A percentile compares a stretch with the other conserved stretches of the same genome.
These are phyloP conservation scores for Agonum fuliginosum DNA, from an alignment of 2,888 invertebrate species.

Conservation along the genomic window DNA sequence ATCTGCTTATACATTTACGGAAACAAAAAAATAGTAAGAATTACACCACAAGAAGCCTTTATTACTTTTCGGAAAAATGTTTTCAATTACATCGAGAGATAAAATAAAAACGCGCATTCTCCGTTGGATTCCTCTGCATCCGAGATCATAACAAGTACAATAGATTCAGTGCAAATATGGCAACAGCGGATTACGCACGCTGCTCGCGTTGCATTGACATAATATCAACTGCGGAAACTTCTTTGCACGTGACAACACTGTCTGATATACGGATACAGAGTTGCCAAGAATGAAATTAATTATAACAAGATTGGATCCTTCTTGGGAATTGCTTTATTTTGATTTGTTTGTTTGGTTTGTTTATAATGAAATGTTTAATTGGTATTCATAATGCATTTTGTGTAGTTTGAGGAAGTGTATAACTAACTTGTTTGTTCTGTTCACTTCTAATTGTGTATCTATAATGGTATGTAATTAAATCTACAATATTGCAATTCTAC, in stretches of 20 bases:
- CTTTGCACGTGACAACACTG: background rate
- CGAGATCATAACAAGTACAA: background rate
- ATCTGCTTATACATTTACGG: background rate
- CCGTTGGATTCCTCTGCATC: background rate
- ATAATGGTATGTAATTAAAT: too few relatives aligned
- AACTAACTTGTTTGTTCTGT: too few relatives aligned
- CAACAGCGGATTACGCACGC: background rate
- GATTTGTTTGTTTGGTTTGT: too few relatives aligned
- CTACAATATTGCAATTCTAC: too few relatives aligned
- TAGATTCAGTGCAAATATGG: slow-evolving; percentile 2
- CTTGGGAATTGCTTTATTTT: too few relatives aligned
- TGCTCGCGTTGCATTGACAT: slow-evolving; percentile 2
- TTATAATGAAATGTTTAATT: too few relatives aligned
- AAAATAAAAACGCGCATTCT: background rate
- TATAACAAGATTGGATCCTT: too few relatives aligned
- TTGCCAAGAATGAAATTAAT: background rate
- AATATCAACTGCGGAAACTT: background rate
- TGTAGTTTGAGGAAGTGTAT: too few relatives aligned
- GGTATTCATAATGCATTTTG: too few relatives aligned
- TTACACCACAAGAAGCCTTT: background rate
- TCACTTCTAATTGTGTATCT: too few relatives aligned
- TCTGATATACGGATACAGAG: background rate
- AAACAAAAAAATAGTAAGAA: background rate
- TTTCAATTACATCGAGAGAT: background rate
- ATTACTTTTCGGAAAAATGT: background rate